Evolutionary conservation across 2,113 vertebrate genomes (phyloP), one percentile per base, ranked within the genome.

Genomic region (Chaetops frenatus): DNA sequence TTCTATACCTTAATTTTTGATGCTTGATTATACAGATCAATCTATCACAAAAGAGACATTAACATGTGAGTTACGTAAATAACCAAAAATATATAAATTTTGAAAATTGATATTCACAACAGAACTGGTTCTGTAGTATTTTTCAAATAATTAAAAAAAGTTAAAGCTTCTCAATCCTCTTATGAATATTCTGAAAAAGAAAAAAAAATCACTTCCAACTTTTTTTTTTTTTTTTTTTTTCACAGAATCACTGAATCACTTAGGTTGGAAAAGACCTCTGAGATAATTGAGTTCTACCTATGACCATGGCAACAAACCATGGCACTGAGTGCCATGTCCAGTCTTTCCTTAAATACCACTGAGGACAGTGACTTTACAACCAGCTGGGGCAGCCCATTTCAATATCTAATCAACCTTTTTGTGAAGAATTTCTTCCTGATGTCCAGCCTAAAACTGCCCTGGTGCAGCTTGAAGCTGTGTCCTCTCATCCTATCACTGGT

Each of bases 231-330:
- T n/a, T n/a, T n/a, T n/a, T n/a, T n/a, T n/a, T n/a, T n/a, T n/a
- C 23, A 73, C 23, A 44, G 33, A 44, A 28, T 36, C 35, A 56
- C 13, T 1, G 1, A 42, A 44, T 58, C 24, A 60, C 4, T 60
- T 53, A 54, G 5, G 10, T 40, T 47, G 24, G 23, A 60, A 66
- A 89, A 67, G 20, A 74, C 38, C 29, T 89, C n/a, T 45, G 61
- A 74, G n/a, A 19, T 61, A 22, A 57, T 15, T 0, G 0, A 67
- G n/a, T 60, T 24, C 29, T 25, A 31, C 40, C 38, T 45, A 11
- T 67, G 61, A 21, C 6, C 20, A 17, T n/a, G 44, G 14, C 33
- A 60, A 47, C 24, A 60, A 28, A 38, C 24, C 20, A 38, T 15
- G 22, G 16, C 47, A 61, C 45, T 38, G 47, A 53, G n/a, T 53